A percentile compares a stretch with the other conserved stretches of the same genome.
Conservation (phyloP, 2,113 vertebrate species). For the Heliornis fulica region DNA sequence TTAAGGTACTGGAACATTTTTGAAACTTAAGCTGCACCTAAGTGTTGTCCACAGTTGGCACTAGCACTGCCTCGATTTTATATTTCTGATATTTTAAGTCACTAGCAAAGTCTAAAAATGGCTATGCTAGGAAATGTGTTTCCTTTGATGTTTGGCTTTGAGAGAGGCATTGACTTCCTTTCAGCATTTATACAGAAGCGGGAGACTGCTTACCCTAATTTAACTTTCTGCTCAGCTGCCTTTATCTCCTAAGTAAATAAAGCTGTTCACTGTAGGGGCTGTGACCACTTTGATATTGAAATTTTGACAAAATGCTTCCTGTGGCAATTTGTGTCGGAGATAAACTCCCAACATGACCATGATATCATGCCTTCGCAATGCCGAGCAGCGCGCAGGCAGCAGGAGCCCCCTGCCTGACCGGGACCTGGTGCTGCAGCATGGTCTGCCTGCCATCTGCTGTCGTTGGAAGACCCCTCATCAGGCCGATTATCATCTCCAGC, state of each 20-base stretch:
- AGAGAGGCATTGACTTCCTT: not conserved
- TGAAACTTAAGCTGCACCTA: not conserved
- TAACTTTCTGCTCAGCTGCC: conserved; percentile 8
- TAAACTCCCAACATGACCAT: not conserved
- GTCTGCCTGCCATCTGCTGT: conserved; percentile 65
- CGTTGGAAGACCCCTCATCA: no score
- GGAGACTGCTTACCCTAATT: conserved; percentile 10
- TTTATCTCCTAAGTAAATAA: conserved; percentile 47
- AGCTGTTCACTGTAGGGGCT: not conserved
- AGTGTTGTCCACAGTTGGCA: not conserved
- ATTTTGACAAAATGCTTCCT: conserved; percentile 52
- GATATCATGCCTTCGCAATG: not conserved
- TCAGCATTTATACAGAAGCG: conserved; percentile 27
- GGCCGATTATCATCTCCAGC: not conserved
- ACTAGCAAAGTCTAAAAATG: not conserved
- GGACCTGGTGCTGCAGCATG: not conserved
- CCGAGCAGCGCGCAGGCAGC: not conserved
- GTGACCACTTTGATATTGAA: not conserved
- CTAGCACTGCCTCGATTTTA: not conserved
- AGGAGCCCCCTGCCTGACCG: not conserved
- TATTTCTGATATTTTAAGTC: conserved; percentile 2
- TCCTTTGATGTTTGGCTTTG: conserved; percentile 5
- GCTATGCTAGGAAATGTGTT: not conserved
- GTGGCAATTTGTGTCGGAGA: conserved; percentile 17
- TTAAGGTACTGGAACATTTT: not conserved